phyloP scores from a whole-genome alignment of 1,140 invertebrate species.

The Formica exsecta region DNA sequence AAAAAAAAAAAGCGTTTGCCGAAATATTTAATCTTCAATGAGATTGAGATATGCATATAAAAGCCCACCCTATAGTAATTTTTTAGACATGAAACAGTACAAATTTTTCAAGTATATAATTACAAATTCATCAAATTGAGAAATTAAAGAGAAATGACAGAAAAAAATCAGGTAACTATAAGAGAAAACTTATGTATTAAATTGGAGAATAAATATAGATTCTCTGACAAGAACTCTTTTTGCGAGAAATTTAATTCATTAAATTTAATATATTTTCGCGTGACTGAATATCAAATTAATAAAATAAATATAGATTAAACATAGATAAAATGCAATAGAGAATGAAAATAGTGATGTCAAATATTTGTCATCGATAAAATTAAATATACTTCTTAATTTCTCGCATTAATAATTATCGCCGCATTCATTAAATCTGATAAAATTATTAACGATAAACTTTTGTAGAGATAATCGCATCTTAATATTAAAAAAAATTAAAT shows the following conservation, averaged over 20 bases:
- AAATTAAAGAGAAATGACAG: background rate
- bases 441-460: slow-evolving; percentile 27
- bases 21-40: background rate
- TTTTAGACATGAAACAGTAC: no score
- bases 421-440: slow-evolving; percentile 34
- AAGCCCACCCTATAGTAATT: background rate
- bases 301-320: slow-evolving; percentile 1
- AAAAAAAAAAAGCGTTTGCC: background rate
- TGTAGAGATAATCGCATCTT: slow-evolving; percentile 9
- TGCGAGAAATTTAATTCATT: slow-evolving; percentile 25
- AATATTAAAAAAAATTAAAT: background rate
- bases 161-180: background rate
- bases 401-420: slow-evolving; percentile 33
- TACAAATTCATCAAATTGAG: background rate
- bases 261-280: slow-evolving; percentile 54
- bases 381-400: slow-evolving; percentile 46
- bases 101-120: background rate
- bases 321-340: slow-evolving; percentile 36
- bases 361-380: slow-evolving; percentile 29
- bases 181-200: slow-evolving; percentile 9
- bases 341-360: slow-evolving; percentile 10
- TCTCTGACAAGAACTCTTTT: background rate
- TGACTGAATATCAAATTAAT: slow-evolving; percentile 28
- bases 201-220: slow-evolving; percentile 29
- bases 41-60: background rate